Evolutionary conservation across 2,113 vertebrate genomes (phyloP).

Genomic region (Microtus oregoni): DNA sequence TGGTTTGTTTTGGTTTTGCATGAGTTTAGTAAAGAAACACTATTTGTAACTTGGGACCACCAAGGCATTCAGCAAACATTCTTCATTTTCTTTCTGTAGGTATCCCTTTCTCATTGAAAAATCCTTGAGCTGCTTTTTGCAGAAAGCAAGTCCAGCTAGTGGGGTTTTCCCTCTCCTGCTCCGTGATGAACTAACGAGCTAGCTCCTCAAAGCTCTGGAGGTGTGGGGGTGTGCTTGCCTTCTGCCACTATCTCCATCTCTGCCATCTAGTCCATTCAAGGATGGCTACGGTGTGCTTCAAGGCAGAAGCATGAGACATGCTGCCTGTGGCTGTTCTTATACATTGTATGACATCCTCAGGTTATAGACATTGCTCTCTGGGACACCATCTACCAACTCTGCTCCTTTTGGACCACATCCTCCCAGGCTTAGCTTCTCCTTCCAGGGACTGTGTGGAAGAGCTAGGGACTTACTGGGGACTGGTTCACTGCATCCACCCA

Average conservation of each 20-base stretch:
- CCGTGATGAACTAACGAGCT: fast-evolving
- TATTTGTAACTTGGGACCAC: background rate
- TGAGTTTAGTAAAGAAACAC: background rate
- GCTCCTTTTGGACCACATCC: no score
- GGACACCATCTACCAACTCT: fast-evolving
- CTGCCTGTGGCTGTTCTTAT: fast-evolving
- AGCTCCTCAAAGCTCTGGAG: background rate
- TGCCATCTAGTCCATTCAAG: fast-evolving
- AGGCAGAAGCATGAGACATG: fast-evolving
- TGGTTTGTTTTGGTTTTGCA: background rate
- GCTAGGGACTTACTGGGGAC: background rate
- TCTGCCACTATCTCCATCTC: fast-evolving
- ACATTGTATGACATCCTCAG: fast-evolving
- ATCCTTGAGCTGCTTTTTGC: fast-evolving
- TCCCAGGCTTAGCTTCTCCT: background rate
- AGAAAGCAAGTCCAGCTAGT: background rate
- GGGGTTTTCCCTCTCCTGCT: no score
- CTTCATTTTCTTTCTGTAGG: background rate
- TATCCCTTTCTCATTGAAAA: no score
- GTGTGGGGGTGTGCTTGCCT: background rate
- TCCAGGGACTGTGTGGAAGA: background rate
- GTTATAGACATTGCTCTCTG: background rate
- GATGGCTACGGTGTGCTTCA: fast-evolving
- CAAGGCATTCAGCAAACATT: background rate
- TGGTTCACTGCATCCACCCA: fast-evolving